Conservation (phyloP, 1,140 invertebrate genomes). For the Drosophila punjabiensis region DNA sequence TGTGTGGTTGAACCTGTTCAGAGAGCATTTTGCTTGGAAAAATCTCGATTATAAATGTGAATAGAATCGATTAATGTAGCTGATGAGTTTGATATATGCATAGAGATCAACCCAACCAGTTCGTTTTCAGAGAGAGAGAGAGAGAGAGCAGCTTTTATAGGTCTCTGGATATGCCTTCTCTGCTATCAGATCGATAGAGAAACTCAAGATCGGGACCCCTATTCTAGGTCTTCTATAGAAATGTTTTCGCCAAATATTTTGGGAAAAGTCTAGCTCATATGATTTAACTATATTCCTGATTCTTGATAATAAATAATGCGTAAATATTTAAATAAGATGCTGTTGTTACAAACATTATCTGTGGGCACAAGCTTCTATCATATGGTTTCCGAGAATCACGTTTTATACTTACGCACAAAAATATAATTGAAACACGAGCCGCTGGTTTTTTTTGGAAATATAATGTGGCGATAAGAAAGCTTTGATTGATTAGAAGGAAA, state of each 20-base stretch:
- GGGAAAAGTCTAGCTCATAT: not conserved
- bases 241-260: not conserved
- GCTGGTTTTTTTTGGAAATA: not conserved
- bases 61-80: not conserved
- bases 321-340: no score
- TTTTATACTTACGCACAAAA: not conserved
- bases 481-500: not conserved
- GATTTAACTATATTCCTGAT: not conserved
- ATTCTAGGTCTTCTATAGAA: not conserved
- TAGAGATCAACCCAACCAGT: not conserved
- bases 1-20: constrained; percentile 37
- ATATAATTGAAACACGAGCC: not conserved
- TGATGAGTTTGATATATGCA: not conserved
- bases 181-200: constrained; percentile 3
- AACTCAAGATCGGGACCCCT: not conserved
- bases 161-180: constrained; percentile 11
- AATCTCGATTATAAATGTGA: constrained; percentile 4
- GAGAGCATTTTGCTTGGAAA: not conserved
- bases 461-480: not conserved
- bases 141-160: not conserved
- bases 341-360: no score
- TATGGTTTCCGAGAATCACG: no score
- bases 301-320: not conserved
- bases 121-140: not conserved
- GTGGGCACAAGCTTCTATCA: no score